These are phyloP conservation scores for Lypha dubia DNA, from an alignment of 2,888 invertebrate genomes.

Conservation along the genomic window DNA sequence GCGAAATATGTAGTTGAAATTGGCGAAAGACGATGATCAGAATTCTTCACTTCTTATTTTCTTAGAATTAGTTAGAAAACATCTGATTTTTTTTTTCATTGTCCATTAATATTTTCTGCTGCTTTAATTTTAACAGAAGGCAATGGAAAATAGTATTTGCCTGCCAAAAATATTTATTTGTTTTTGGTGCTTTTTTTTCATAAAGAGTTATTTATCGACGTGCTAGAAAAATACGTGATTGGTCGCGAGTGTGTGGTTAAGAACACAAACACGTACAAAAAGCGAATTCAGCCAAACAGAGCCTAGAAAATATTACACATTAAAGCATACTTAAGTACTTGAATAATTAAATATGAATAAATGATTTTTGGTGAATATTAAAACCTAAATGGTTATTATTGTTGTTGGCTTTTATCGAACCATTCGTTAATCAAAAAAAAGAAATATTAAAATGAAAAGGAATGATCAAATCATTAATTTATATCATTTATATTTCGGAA, in stretches of 20 bases:
- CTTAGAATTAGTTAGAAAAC: not conserved
- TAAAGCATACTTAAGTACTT: constrained; percentile 4
- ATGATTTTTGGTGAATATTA: constrained; percentile 34
- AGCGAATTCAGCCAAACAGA: not conserved
- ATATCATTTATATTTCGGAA: constrained; percentile 27
- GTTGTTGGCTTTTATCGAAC: constrained; percentile 25
- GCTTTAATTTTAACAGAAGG: constrained; percentile 13
- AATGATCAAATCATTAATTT: constrained; percentile 40
- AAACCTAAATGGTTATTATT: constrained; percentile 36
- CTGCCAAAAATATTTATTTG: constrained; percentile 37
- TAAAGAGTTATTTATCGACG: constrained; percentile 36
- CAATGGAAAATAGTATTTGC: constrained; percentile 20
- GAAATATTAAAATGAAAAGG: constrained; percentile 2
- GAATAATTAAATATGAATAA: constrained; percentile 22
- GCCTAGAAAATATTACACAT: not conserved
- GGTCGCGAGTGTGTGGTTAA: constrained; percentile 1
- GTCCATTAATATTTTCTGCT: not conserved
- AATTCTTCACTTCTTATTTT: no score
- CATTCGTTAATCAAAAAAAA: constrained; percentile 1
- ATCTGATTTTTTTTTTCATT: not conserved
- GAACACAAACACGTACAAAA: not conserved
- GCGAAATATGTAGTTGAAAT: no score
- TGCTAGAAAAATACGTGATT: constrained; percentile 26
- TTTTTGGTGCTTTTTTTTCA: not conserved
- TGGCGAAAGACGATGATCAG: no score